These are phyloP conservation scores for Araneus ventricosus DNA, from an alignment of 1,140 invertebrate species.

Conservation along the genomic window DNA sequence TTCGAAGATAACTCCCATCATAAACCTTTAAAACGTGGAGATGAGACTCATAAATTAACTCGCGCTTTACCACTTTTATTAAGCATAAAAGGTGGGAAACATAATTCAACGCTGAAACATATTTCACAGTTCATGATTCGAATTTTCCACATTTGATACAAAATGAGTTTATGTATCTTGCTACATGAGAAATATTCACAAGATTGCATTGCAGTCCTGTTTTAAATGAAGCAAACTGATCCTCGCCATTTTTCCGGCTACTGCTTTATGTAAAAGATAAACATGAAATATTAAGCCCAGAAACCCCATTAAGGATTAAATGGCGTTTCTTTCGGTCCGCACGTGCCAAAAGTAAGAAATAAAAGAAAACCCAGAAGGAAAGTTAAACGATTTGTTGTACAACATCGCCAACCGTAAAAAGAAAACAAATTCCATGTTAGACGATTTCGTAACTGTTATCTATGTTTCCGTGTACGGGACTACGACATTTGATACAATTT, in stretches of 20 bases:
- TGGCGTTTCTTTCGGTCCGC: neutral
- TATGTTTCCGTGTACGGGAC: conserved; percentile 12
- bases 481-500: conserved; percentile 62
- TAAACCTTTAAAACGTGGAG: too few relatives aligned
- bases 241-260: neutral
- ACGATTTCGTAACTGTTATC: conserved; percentile 42
- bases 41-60: too few relatives aligned
- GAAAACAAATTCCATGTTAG: conserved; percentile 22
- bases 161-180: neutral
- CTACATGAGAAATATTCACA: neutral
- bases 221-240: neutral
- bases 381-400: conserved; percentile 59
- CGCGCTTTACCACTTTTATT: neutral
- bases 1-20: too few relatives aligned
- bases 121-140: neutral
- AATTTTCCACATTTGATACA: neutral
- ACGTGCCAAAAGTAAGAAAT: conserved; percentile 27
- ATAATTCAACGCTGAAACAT: neutral
- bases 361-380: neutral
- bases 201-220: neutral
- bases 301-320: conserved; percentile 33
- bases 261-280: conserved; percentile 35
- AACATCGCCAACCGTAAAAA: conserved; percentile 41
- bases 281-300: conserved; percentile 36
- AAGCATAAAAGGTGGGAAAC: neutral